Base-by-base conservation (phyloP, 35 echinoderm and acorn worm genomes). In the Diadema setosum region DNA sequence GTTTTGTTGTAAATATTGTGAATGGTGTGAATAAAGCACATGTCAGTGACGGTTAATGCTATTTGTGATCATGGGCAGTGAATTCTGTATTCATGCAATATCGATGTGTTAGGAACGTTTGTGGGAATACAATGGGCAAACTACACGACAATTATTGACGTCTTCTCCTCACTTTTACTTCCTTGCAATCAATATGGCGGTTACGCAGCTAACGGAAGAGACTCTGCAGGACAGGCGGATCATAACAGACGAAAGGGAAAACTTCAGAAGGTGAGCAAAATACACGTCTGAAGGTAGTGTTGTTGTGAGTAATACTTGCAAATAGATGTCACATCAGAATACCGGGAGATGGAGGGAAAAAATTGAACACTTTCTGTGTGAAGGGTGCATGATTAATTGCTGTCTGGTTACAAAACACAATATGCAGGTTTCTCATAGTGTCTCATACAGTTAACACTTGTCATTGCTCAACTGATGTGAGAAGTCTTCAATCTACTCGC, bases 171-270 rank as follows among this genome's bases (percentile, higher is more conserved):
- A 24, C 37, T 78, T 78, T 0, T 36, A 9, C 40, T 78, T 78
- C 37, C 40, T n/a, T n/a, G 11, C 21, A 6, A 35, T 43, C n/a
- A 78, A 78, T 24, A 78, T 78, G 40, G 20, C 17, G 12, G 34
- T 25, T 17, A n/a, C 24, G 24, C 73, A 78, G 73, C 40, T 78
- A 42, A 78, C 73, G 12, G 73, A 78, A 17, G 73, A 78, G 44
- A 78, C 73, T 26, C 37, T 78, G 44, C 73, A 78, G 21, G 73
- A 78, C 40, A 39, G 73, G 44, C 33, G 39, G 73, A 78, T 78
- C 9, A 78, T 20, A 44, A 78, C 73, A 78, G 73, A 78, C 34
- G 73, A 78, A 24, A 78, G 73, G 25, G 73, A 78, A 78, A 78
- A 78, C 44, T 78, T 78, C 73, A 78, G 37, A 18, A 78, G 73